Evolutionary conservation across 2,113 vertebrate genomes (phyloP).

Genomic region (Lasiurus borealis): DNA sequence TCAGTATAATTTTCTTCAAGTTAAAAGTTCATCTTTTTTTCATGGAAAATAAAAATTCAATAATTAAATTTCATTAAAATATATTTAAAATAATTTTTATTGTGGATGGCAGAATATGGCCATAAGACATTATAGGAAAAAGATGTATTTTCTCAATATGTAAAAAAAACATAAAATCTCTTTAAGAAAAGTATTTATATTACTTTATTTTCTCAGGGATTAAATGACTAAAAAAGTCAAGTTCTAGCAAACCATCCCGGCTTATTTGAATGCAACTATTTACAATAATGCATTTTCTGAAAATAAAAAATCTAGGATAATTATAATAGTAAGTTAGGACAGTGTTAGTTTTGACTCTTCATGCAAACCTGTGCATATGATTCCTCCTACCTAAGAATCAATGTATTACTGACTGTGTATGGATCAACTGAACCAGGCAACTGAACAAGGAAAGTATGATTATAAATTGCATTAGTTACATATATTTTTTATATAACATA

Average conservation of each 20-base stretch:
- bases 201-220: background rate
- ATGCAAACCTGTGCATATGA: background rate
- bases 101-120: background rate
- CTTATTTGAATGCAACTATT: background rate
- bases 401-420: background rate
- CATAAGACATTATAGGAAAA: background rate
- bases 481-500: background rate
- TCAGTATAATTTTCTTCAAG: background rate
- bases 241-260: background rate
- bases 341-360: background rate
- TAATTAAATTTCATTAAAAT: background rate
- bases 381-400: background rate
- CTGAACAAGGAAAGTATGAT: background rate
- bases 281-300: background rate
- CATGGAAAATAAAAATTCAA: background rate
- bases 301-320: background rate
- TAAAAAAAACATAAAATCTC: background rate
- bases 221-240: background rate
- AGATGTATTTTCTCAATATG: background rate
- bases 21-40: background rate
- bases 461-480: background rate
- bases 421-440: background rate
- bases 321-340: background rate
- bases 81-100: background rate
- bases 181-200: background rate